These are phyloP conservation scores for Ladona fulva DNA, from an alignment of 1,140 invertebrate species.

Conservation along the genomic window DNA sequence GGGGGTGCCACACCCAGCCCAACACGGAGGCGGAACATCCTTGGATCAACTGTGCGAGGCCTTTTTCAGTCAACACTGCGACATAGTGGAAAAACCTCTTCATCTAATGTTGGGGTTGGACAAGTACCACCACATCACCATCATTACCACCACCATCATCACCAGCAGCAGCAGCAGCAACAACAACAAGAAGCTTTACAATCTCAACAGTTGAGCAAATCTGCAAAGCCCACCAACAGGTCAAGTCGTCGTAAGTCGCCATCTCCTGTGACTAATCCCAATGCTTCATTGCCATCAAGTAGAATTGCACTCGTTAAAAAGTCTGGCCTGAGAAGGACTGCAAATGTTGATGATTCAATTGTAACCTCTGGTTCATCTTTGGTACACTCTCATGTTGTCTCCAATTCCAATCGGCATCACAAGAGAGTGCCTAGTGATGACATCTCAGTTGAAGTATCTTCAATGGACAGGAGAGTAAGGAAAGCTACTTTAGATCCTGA, in stretches of 20 bases:
- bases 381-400: background rate
- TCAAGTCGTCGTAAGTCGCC: background rate
- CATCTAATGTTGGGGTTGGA: background rate
- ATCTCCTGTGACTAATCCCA: background rate
- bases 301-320: background rate
- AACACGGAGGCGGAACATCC: slow-evolving; percentile 15
- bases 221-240: background rate
- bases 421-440: background rate
- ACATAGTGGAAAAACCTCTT: background rate
- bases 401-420: background rate
- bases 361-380: background rate
- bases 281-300: background rate
- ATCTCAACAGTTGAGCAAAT: background rate
- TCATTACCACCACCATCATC: background rate
- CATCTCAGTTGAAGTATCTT: background rate
- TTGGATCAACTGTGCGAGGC: slow-evolving; percentile 16
- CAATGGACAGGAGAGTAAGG: background rate
- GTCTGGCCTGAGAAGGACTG: background rate
- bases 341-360: background rate
- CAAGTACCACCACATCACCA: background rate
- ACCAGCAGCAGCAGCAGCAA: background rate
- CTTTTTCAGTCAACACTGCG: slow-evolving; percentile 16
- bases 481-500: background rate
- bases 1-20: slow-evolving; percentile 15
- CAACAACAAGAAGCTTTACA: background rate